Percentiles rank a stretch among this genome's conserved stretches.
These are phyloP conservation scores for Ifrita kowaldi DNA, from an alignment of 2,113 vertebrate genomes.

Conservation along the genomic window DNA sequence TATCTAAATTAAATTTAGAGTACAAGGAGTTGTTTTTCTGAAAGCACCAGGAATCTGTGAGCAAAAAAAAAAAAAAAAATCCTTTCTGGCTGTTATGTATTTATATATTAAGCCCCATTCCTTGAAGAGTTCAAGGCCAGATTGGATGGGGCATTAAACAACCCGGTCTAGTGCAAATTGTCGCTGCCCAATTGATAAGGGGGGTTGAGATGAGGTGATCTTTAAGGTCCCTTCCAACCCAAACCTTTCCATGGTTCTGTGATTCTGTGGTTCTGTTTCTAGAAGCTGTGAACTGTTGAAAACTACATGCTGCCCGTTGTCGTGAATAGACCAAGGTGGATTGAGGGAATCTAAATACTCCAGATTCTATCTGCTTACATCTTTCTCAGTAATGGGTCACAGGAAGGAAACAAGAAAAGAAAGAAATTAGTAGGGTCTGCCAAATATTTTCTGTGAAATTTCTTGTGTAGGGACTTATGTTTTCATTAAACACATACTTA, in stretches of 20 bases:
- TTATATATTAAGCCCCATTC: neutral
- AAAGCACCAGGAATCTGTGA: neutral
- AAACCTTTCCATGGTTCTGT: neutral
- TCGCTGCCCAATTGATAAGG: no score
- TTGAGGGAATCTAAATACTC: neutral
- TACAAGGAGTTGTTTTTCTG: neutral
- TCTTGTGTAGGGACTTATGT: neutral
- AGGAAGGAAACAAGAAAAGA: neutral
- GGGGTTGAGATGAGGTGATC: fast-evolving
- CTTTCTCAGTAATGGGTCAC: neutral
- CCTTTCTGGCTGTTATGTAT: neutral
- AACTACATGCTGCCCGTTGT: fast-evolving
- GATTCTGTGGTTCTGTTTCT: neutral
- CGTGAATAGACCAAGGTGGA: neutral
- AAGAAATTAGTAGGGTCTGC: neutral
- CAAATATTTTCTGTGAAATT: neutral
- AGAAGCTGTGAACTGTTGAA: neutral
- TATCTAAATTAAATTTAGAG: neutral
- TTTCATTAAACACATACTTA: neutral
- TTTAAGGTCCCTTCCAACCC: neutral
- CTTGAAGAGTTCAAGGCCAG: neutral
- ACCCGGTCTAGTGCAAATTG: neutral
- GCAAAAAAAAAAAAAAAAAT: neutral
- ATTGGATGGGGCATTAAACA: no score
- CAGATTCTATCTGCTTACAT: neutral